Evolutionary conservation across 1,140 invertebrate species (phyloP), one percentile per base, ranked within the genome.

Genomic region (Nasonia giraulti): DNA sequence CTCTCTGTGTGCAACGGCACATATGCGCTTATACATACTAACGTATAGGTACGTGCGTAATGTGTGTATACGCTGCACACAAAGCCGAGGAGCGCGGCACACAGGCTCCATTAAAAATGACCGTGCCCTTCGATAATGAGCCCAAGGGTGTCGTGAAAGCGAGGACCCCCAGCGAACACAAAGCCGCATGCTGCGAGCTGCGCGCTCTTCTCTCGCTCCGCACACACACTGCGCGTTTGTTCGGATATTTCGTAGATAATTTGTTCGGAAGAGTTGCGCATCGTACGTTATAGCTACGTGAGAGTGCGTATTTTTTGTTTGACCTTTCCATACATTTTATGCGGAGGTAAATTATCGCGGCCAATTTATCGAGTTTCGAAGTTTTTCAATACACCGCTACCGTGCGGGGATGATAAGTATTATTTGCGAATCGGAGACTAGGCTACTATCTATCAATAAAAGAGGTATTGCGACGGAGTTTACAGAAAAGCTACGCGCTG

Each of bases 101-200:
- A 20, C 62, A 33, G 40, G 82, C 31, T 84, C 50, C 73, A 80
- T 85, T 78, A 82, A 85, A 85, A 85, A 80, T 86, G 89, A 90
- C 88, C 86, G 89, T 87, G 87, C 88, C 87, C 87, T 85, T 85
- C 84, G 88, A 89, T 89, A 89, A 90, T 89, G 87, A 87, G 86
- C 76, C 85, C 86, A 87, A 86, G 85, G 89, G 88, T 86, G 87
- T 86, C 87, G 90, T 87, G 85, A 82, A 87, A 87, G 31, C 66
- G 47, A 37, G 71, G 86, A 88, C 86, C 88, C 88, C 89, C 86
- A 85, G 79, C 86, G 31, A 84, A 79, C 76, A 73, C 31, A 79
- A 20, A 76, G 23, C 40, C 7, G 7, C 7, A 44, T 10, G 7
- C 7, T 11, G 40, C 27, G 40, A 44, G 40, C 40, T 50, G 79